A percentile compares a stretch with the other conserved stretches of the same genome.
Conservation (phyloP, 2,113 vertebrate species). For the Oxygymnocypris stewartii region DNA sequence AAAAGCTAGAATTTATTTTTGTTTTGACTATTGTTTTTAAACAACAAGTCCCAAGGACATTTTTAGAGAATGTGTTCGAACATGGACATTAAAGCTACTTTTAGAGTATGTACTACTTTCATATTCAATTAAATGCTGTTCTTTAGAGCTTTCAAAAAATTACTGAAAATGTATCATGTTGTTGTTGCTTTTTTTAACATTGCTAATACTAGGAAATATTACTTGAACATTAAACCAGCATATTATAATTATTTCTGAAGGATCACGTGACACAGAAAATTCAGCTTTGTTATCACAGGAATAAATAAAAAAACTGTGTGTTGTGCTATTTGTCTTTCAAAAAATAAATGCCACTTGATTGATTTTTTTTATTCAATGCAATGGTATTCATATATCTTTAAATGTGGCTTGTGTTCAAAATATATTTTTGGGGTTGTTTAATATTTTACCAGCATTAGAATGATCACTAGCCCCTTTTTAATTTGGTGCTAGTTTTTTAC, state of each 20-base stretch:
- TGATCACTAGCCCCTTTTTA: not conserved
- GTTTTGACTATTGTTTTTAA: not conserved
- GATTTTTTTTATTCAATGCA: not conserved
- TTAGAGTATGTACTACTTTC: not conserved
- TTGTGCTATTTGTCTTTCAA: not conserved
- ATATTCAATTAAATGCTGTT: not conserved
- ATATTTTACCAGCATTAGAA: not conserved
- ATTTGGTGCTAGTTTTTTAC: not conserved
- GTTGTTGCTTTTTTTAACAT: too few species aligned
- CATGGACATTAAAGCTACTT: not conserved
- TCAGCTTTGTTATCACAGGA: not conserved
- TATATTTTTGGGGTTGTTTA: not conserved
- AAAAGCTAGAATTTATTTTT: not conserved
- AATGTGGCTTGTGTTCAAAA: not conserved
- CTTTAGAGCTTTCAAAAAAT: not conserved
- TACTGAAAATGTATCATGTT: not conserved
- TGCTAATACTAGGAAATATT: not conserved
- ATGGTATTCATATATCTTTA: not conserved
- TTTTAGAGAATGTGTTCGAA: not conserved
- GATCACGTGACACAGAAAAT: not conserved
- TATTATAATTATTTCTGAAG: not conserved
- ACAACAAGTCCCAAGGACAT: not conserved
- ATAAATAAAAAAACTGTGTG: not conserved
- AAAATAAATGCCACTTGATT: not conserved
- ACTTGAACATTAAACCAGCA: not conserved